Evolutionary conservation across 2,888 invertebrate genomes (phyloP), one percentile per base, ranked within the genome.

Genomic region (Pediacus dermestoides): DNA sequence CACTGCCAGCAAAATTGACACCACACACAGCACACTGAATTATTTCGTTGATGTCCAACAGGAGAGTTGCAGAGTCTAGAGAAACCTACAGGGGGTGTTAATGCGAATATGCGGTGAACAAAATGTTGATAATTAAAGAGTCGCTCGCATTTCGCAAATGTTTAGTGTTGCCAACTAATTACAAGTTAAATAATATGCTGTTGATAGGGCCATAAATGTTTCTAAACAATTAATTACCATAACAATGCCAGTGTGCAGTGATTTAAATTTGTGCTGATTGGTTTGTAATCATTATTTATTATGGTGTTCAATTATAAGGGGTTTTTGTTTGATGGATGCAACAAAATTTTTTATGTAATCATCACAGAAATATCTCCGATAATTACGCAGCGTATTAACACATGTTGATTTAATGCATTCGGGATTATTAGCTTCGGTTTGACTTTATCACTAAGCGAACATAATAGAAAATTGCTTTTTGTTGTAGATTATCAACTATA

Each of bases 121-220:
- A 23, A 39, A 45, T 42, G 38, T 7, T 15, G 39, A 41, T 38
- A 30, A 43, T 50, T 46, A 42, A 48, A 48, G 48, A 36, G 41
- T 46, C 35, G 6, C 21, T 40, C 45, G 44, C 46, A 42, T 48
- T 48, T 40, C 37, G 41, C 44, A 38, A 48, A 40, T 37, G 35
- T 32, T 43, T 41, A 34, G 48, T 44, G 40, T 43, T 39, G 43
- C 39, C 42, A 42, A 45, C 49, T 50, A 41, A 39, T 41, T 35
- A 34, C 34, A 45, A 43, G 38, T 36, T 32, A 43, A 43, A 43
- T 35, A 39, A 36, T 39, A n/a, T n/a, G n/a, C 33, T 26, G 12
- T 28, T 34, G 37, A 39, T 31, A 27, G 23, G n/a, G n/a, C 21
- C 16, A 21, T 33, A 32, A 18, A 32, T 16, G 33, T 32, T 22